Percentiles rank a stretch among this genome's conserved stretches.
These are phyloP conservation scores for Oreochromis niloticus DNA, from an alignment of 2,113 vertebrate genomes.

Conservation along the genomic window DNA sequence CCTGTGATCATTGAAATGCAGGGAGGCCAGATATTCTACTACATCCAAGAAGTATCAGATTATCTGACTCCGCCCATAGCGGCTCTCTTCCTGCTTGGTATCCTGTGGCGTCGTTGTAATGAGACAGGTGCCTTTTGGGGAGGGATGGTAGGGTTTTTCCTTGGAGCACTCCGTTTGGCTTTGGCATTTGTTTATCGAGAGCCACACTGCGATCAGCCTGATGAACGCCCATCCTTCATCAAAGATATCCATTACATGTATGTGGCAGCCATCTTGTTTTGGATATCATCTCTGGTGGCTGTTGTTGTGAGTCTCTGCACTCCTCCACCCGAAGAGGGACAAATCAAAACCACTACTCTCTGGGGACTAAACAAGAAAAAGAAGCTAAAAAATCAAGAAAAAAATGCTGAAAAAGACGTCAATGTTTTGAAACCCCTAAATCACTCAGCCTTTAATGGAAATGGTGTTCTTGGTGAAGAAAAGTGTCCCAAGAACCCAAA, in stretches of 20 bases:
- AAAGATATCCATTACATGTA: constrained; percentile 93
- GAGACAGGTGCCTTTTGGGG: constrained; percentile 93
- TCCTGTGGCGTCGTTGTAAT: constrained; percentile 92
- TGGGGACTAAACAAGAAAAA: constrained; percentile 78
- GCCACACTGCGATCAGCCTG: constrained; percentile 81
- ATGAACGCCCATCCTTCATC: constrained; percentile 85
- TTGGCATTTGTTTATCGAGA: constrained; percentile 85
- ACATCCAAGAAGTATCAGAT: constrained; percentile 90
- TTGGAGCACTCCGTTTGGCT: constrained; percentile 79
- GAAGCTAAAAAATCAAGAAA: constrained; percentile 1
- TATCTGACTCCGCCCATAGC: constrained; percentile 92
- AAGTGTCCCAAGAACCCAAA: constrained; percentile 53
- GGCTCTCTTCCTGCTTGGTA: constrained; percentile 85
- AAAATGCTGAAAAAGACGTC: constrained; percentile 36
- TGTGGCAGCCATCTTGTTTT: constrained; percentile 84
- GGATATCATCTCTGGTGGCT: constrained; percentile 81
- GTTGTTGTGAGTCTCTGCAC: constrained; percentile 85
- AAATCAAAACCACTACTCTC: constrained; percentile 81
- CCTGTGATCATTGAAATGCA: constrained; percentile 95
- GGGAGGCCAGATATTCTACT: constrained; percentile 95
- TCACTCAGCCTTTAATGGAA: neutral
- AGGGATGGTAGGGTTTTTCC: constrained; percentile 80
- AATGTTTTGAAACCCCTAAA: constrained; percentile 57
- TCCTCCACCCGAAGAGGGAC: constrained; percentile 78
- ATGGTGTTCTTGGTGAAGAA: neutral